Conservation (phyloP, 2,113 vertebrate species). For the Toxotes chatareus region DNA sequence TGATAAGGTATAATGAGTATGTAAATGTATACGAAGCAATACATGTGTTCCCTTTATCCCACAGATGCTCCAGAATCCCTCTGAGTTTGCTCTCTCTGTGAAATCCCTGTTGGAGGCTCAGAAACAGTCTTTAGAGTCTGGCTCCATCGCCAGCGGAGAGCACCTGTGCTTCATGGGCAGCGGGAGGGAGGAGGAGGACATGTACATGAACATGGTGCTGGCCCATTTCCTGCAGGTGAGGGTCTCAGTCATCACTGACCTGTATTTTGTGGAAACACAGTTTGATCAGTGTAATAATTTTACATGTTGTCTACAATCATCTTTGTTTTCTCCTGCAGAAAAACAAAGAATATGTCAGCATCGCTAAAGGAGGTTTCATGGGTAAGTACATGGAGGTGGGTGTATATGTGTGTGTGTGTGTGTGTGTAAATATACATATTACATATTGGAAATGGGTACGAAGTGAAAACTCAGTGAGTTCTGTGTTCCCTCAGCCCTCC, state of each 20-base stretch:
- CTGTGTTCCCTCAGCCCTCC: constrained; percentile 87
- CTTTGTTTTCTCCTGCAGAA: constrained; percentile 87
- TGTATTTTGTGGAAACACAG: not conserved
- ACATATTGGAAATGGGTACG: too few relatives aligned
- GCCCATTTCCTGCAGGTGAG: constrained; percentile 97
- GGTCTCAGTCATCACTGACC: not conserved
- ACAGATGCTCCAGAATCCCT: constrained; percentile 98
- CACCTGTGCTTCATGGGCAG: constrained; percentile 99
- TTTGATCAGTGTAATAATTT: not conserved
- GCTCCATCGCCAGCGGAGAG: constrained; percentile 95
- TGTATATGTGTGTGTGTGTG: too few relatives aligned
- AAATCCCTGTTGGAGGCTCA: constrained; percentile 98
- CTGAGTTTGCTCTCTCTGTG: constrained; percentile 96
- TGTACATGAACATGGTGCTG: constrained; percentile 99
- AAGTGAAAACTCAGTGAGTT: not conserved
- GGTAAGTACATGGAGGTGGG: constrained; percentile 84
- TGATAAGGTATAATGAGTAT: not conserved
- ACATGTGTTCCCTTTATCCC: not conserved
- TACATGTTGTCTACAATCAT: not conserved
- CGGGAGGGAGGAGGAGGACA: constrained; percentile 98
- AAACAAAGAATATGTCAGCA: constrained; percentile 99
- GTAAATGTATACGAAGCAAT: not conserved
- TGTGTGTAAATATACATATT: too few relatives aligned
- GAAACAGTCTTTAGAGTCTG: constrained; percentile 96
- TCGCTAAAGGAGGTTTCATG: constrained; percentile 99